These are phyloP conservation scores for Trissonchulus latispiculum DNA, from an alignment of 2,888 invertebrate species.

Conservation along the genomic window DNA sequence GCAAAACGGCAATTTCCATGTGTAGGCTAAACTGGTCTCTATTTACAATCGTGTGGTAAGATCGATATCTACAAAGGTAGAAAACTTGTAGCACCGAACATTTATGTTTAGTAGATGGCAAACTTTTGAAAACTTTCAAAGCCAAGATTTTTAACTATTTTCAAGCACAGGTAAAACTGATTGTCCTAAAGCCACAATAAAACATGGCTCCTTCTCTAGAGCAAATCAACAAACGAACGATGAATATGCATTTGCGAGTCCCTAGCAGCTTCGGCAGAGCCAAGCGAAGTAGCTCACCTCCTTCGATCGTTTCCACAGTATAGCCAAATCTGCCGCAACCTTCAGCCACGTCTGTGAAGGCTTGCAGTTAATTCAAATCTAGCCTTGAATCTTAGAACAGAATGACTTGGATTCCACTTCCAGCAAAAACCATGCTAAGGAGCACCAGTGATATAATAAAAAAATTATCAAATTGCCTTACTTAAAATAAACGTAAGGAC, in stretches of 20 bases:
- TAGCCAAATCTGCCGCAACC: constrained; percentile 50
- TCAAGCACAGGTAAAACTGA: too few relatives aligned
- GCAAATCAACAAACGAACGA: too few relatives aligned
- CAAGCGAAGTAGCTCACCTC: constrained; percentile 35
- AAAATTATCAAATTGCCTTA: too few relatives aligned
- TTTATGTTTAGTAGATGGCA: too few relatives aligned
- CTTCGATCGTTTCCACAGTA: constrained; percentile 47
- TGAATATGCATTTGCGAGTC: too few relatives aligned
- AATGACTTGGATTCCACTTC: constrained; percentile 54
- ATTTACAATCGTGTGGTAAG: constrained; percentile 50
- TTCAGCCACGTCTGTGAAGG: constrained; percentile 52
- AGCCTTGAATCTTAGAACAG: constrained; percentile 49
- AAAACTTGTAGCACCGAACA: too few relatives aligned
- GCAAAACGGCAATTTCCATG: constrained; percentile 52
- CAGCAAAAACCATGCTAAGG: constrained; percentile 53
- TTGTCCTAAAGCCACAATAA: too few relatives aligned
- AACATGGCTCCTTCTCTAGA: too few relatives aligned
- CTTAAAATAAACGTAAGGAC: too few relatives aligned
- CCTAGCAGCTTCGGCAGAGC: constrained; percentile 48
- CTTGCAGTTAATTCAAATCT: constrained; percentile 51
- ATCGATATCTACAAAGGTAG: constrained; percentile 45
- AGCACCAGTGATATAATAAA: too few relatives aligned
- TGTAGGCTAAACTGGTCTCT: constrained; percentile 51
- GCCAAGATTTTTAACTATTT: too few relatives aligned
- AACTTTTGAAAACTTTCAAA: too few relatives aligned